Conservation (phyloP, 2,888 invertebrate genomes). For the Drosophila nr. perissopoda region DNA sequence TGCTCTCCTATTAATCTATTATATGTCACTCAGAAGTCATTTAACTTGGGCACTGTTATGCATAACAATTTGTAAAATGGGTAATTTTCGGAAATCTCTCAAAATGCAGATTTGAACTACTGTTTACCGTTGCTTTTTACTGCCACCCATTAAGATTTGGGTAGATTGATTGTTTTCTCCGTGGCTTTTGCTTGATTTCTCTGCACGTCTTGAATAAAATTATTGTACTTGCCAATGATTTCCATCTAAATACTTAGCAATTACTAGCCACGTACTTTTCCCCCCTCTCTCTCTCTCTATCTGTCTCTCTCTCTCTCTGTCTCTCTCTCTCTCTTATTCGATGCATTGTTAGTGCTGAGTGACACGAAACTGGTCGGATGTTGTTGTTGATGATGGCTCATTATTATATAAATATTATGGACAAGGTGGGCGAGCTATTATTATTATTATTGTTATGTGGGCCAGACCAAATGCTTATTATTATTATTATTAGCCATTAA, state of each 20-base stretch:
- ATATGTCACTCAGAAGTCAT: neutral
- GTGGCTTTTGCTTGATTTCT: constrained; percentile 1
- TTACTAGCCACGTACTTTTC: constrained; percentile 36
- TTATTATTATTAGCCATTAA: constrained; percentile 36
- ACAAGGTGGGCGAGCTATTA: constrained; percentile 33
- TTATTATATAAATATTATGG: constrained; percentile 25
- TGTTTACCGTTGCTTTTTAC: constrained; percentile 2
- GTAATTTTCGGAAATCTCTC: neutral
- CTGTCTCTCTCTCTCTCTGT: neutral
- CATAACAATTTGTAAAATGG: constrained; percentile 2
- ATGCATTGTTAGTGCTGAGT: constrained; percentile 31
- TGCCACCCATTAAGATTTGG: constrained; percentile 19
- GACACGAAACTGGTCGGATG: constrained; percentile 45
- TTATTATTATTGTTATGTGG: constrained; percentile 11
- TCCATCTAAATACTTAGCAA: constrained; percentile 34
- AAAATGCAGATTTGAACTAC: neutral
- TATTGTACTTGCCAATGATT: constrained; percentile 33
- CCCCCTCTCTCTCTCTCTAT: constrained; percentile 22
- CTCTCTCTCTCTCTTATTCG: neutral
- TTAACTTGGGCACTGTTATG: neutral
- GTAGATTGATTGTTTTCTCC: constrained; percentile 18
- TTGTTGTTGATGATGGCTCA: constrained; percentile 52
- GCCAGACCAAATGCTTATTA: constrained; percentile 14
- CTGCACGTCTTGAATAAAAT: constrained; percentile 30
- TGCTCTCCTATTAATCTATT: neutral